Percentiles rank a stretch among this genome's conserved stretches.
phyloP scores from a whole-genome alignment of 2,113 vertebrate genomes.

The Nothoprocta perdicaria region DNA sequence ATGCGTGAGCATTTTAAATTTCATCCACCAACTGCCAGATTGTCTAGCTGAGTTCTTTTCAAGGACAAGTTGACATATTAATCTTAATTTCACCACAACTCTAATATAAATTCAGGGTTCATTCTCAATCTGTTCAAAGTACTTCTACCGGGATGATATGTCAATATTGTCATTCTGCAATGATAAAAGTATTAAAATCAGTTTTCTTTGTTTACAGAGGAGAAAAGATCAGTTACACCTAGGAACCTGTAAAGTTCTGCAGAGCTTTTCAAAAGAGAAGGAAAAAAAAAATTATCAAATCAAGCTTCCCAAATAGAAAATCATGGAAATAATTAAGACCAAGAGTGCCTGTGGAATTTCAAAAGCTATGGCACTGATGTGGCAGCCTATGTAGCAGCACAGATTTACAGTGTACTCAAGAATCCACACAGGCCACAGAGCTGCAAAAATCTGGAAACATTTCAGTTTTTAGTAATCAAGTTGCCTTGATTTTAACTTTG shows the following conservation, averaged over 20 bases:
- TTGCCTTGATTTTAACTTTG: neutral
- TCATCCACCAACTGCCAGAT: neutral
- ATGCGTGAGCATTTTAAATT: neutral
- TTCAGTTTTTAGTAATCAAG: rapidly evolving
- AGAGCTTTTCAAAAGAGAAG: neutral
- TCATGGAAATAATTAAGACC: neutral
- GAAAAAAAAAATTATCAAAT: no score
- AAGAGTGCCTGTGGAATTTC: neutral
- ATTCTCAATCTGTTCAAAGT: neutral
- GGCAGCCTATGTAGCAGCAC: neutral
- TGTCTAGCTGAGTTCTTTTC: neutral
- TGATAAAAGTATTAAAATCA: rapidly evolving
- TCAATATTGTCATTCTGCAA: neutral
- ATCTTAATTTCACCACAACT: neutral
- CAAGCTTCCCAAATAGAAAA: neutral
- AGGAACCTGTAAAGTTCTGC: neutral
- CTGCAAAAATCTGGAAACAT: neutral
- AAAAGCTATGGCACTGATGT: neutral
- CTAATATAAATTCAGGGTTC: neutral
- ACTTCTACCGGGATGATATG: neutral
- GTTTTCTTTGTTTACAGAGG: neutral
- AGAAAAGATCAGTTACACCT: neutral
- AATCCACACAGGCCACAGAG: rapidly evolving
- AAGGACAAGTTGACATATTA: neutral
- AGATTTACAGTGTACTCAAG: neutral